Evolutionary conservation across 2,888 invertebrate genomes (phyloP), one percentile per base, ranked within the genome.

Genomic region (Nemurella pictetii): DNA sequence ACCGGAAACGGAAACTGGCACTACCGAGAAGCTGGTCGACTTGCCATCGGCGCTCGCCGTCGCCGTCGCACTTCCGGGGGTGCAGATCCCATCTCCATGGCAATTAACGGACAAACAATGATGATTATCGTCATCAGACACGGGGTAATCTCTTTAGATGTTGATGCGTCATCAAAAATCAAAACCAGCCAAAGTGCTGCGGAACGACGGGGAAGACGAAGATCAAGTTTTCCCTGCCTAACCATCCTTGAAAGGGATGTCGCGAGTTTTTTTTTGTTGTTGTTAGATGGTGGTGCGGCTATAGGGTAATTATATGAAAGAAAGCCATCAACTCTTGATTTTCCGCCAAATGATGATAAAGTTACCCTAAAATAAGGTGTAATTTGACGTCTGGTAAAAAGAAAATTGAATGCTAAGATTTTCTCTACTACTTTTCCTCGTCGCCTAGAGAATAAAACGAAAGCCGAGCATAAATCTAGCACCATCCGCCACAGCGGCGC

Each of bases 1-100:
- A 74, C 81, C 85, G 85, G 85, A 85, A 85, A 84, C 73, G 85
- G 85, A 85, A 84, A 72, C 85, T 29, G 29, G 75, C 75, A 26
- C 27, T 28, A 35, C 80, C 7, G 83, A 83, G 80, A 85, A 83
- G 85, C 85, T 85, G 85, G 36, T 85, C 85, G 82, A 72, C 82
- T 55, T 36, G 27, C n/a, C 80, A 25, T 20, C 26, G 26, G 32
- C 80, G 26, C 82, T 29, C 80, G n/a, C 30, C 26, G 26, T 81
- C 80, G 26, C 82, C 82, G 25, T 25, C 72, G 55, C 30, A 82
- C 82, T 55, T 82, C 82, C 82, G 82, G 80, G 20, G 32, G n/a
- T 9, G 82, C 25, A 26, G 78, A 30, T 27, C 75, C 15, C 32
- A 35, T 30, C 82, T 5, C 55, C 73, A 29, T 72, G 72, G 82